phyloP scores from a whole-genome alignment of 1,140 invertebrate species.

The Bombyx mori region DNA sequence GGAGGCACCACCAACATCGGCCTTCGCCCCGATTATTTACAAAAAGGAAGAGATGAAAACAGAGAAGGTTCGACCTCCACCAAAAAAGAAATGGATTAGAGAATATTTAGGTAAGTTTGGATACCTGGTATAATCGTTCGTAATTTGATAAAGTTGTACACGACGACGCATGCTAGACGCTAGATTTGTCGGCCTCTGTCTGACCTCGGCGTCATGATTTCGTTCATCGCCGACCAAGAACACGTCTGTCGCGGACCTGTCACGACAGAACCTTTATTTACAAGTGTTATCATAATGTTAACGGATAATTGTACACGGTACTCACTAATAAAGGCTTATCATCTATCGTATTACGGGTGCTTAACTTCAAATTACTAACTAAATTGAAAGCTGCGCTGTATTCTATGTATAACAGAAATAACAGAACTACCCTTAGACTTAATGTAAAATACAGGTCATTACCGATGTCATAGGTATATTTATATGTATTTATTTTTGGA shows the following conservation, averaged over 20 bases:
- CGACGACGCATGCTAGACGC: neutral
- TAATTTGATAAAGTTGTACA: neutral
- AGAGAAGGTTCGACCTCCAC: conserved; percentile 67
- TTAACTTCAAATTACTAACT: too few relatives aligned
- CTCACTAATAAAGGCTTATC: too few relatives aligned
- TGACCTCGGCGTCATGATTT: conserved; percentile 31
- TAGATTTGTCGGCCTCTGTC: conserved; percentile 20
- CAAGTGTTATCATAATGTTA: neutral
- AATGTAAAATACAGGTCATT: too few relatives aligned
- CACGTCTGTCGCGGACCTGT: conserved; percentile 13
- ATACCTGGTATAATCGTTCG: neutral
- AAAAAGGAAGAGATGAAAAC: conserved; percentile 33
- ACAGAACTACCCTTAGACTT: too few relatives aligned
- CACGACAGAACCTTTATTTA: neutral
- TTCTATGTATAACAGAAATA: too few relatives aligned
- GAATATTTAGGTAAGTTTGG: conserved; percentile 74
- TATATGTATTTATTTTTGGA: too few relatives aligned
- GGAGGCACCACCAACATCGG: conserved; percentile 27
- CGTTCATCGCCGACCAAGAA: conserved; percentile 23
- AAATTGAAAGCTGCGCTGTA: too few relatives aligned
- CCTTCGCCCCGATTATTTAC: conserved; percentile 20
- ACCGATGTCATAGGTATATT: too few relatives aligned
- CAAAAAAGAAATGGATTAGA: conserved; percentile 82
- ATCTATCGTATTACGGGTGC: too few relatives aligned
- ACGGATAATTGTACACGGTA: too few relatives aligned